Conservation (phyloP, 2,888 invertebrate genomes). For the Drepana falcataria region DNA sequence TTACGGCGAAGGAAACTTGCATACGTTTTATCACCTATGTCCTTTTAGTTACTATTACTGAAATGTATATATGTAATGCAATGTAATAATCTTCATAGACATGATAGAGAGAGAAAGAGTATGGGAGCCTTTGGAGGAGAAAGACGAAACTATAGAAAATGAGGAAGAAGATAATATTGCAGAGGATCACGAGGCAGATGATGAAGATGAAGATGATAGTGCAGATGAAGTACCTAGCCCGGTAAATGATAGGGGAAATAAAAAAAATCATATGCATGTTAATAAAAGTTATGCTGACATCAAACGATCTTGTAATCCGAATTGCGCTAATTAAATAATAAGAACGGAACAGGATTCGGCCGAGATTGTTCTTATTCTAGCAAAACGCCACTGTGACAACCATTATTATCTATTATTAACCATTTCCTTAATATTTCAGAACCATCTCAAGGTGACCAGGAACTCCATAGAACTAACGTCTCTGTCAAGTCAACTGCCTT, state of each 20-base stretch:
- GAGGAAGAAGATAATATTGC: slow-evolving; percentile 22
- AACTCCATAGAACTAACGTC: slow-evolving; percentile 33
- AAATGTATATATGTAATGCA: slow-evolving; percentile 1
- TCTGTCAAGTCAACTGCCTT: slow-evolving; percentile 73
- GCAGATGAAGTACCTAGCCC: slow-evolving; percentile 12
- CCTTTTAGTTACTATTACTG: too few species aligned
- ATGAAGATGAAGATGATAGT: slow-evolving; percentile 34
- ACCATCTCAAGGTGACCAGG: slow-evolving; percentile 13
- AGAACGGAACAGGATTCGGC: too few species aligned
- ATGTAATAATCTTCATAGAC: slow-evolving; percentile 39
- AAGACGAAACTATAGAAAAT: slow-evolving; percentile 55
- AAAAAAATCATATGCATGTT: too few species aligned
- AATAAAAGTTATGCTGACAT: too few species aligned
- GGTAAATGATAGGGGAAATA: slow-evolving; percentile 1
- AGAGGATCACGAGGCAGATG: slow-evolving; percentile 37
- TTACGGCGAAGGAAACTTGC: too few species aligned
- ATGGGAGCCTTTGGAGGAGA: slow-evolving; percentile 79
- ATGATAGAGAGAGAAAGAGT: slow-evolving; percentile 74
- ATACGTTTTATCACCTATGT: too few species aligned
- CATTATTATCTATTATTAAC: too few species aligned
- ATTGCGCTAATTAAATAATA: too few species aligned
- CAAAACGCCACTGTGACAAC: too few species aligned
- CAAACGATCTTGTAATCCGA: too few species aligned
- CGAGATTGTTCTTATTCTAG: too few species aligned
- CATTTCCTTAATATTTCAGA: slow-evolving; percentile 15